These are phyloP conservation scores for Tholera decimalis DNA, from an alignment of 2,888 invertebrate genomes.

Conservation along the genomic window DNA sequence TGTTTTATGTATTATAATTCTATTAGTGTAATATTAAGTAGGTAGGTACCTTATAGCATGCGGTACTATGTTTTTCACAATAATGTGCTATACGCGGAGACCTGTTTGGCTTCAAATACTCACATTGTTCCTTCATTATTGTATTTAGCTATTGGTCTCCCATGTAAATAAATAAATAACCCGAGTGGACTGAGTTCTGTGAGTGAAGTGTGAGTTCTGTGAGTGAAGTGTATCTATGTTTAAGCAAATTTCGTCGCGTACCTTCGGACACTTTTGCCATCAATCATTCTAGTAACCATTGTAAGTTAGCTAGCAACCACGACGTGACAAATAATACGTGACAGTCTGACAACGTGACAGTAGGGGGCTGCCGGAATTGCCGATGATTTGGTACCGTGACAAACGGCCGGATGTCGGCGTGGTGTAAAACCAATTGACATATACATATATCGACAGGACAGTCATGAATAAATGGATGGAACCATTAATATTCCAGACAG, in stretches of 20 bases:
- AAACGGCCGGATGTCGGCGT: conserved; percentile 47
- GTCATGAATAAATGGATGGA: conserved; percentile 28
- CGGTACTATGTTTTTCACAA: no score
- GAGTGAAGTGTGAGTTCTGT: no score
- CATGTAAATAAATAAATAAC: no score
- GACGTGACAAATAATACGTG: conserved; percentile 29
- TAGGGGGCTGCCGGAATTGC: conserved; percentile 49
- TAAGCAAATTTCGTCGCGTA: neutral
- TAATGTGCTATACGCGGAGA: no score
- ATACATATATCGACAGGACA: conserved; percentile 31
- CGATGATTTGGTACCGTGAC: conserved; percentile 40
- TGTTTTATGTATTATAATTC: no score
- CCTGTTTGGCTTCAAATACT: no score
- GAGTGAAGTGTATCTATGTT: neutral
- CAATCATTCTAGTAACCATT: neutral
- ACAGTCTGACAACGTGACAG: conserved; percentile 34
- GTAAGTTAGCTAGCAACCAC: neutral
- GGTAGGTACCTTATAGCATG: no score
- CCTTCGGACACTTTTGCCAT: neutral
- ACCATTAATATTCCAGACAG: conserved; percentile 42
- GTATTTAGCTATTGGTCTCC: no score
- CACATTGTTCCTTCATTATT: no score
- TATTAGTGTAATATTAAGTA: no score
- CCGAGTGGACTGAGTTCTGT: no score
- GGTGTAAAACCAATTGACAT: conserved; percentile 51